Base-by-base conservation (phyloP, 2,113 vertebrate species). In the Cynopterus brachyotis region DNA sequence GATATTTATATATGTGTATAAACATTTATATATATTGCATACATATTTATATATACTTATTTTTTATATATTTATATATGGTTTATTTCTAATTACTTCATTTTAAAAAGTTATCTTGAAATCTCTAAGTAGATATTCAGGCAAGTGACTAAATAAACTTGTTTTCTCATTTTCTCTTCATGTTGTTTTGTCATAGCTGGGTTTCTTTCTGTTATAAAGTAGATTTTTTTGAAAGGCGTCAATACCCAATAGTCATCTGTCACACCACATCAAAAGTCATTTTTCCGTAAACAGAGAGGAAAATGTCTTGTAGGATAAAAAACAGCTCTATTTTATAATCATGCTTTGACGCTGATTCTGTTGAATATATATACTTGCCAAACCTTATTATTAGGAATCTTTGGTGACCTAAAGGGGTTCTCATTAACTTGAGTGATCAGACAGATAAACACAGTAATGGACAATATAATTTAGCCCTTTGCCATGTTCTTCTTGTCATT, bases 401-500 rank as follows among this genome's bases (percentile, higher is more conserved):
- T 47, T 17, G 20, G 60, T 94, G 92, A 93, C 37, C 66, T 94
- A 64, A 93, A 96, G 75, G 47, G 66, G 0, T 64, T 82, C 85
- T 94, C 17, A 57, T 19, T 35, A 88, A 76, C 70, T 35, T 87
- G 22, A 69, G 24, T 13, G 28, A 92, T 83, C 86, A 97, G 69
- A 62, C 70, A 97, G 79, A 96, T 2, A 97, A 93, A 69, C 67
- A 80, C 13, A 89, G 81, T 32, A 57, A 20, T 42, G 7, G 80
- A 57, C 64, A 37, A 62, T 81, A n/a, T 70, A 89, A 83, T 45
- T 59, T 1, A 60, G 62, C 64, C 60, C 10, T 93, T 94, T 86
- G 35, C 92, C 81, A 92, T 69, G 9, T 11, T 98, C 95, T 53
- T 92, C 96, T 79, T 85, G 53, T 89, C 93, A 92, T 67, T 98